These are phyloP conservation scores for Metallyticus violacea DNA, from an alignment of 2,888 invertebrate species.

Conservation along the genomic window DNA sequence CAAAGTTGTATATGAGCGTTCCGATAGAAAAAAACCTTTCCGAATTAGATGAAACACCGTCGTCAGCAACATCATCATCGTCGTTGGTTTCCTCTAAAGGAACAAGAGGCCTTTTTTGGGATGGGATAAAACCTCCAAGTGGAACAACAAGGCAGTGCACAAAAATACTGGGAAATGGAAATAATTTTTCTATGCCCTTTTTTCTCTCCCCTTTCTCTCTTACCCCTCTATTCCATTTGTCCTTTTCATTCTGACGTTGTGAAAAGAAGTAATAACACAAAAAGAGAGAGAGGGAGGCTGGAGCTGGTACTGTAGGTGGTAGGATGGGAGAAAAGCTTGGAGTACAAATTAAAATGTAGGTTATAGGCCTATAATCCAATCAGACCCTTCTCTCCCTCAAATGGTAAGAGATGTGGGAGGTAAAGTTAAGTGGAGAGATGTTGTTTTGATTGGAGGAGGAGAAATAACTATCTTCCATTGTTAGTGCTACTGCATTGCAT, in stretches of 20 bases:
- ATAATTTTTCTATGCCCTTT: conserved; percentile 3
- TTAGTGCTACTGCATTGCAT: neutral
- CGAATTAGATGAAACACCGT: neutral
- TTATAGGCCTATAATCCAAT: conserved; percentile 14
- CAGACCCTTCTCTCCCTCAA: neutral
- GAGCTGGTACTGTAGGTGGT: neutral
- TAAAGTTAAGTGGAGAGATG: neutral
- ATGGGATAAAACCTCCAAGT: neutral
- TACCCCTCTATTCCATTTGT: neutral
- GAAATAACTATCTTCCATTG: neutral
- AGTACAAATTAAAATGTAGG: conserved; percentile 12
- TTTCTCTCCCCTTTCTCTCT: neutral
- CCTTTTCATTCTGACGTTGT: conserved; percentile 10
- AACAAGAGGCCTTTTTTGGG: neutral
- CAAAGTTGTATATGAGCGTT: neutral
- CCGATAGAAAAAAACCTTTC: neutral
- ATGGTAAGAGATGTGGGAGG: neutral
- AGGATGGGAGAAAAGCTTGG: neutral
- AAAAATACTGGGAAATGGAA: conserved; percentile 6
- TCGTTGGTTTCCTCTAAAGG: neutral
- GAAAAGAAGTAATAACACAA: conserved; percentile 1
- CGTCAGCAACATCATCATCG: neutral
- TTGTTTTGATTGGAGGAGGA: neutral
- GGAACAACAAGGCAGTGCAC: neutral
- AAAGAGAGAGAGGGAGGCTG: neutral